Base-by-base conservation (phyloP, 2,888 invertebrate genomes). In the Lampropteryx suffumata region DNA sequence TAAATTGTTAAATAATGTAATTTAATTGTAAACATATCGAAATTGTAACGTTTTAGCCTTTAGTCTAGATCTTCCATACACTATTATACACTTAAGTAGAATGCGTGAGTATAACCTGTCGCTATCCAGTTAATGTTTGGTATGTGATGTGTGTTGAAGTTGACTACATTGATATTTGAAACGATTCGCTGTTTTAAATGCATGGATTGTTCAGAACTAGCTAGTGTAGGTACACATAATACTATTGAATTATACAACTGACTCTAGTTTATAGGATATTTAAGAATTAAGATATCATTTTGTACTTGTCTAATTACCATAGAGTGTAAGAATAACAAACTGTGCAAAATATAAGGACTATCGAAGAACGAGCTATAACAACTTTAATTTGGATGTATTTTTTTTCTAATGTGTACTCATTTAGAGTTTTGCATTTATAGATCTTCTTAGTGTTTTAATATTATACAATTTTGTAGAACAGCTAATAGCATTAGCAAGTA, bases 301-400 rank as follows among this genome's bases (percentile, higher is more conserved):
- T 90, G 86, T 90, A 90, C 90, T 89, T 86, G 89, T 88, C 82
- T 88, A 84, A 87, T 84, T 85, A 88, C 87, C 87, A 82, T 87
- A 89, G 84, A 32, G 63, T 69, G 47, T 89, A 89, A 88, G 89
- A 72, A 84, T 89, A 88, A 88, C 88, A 84, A 88, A 82, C 79
- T 81, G 74, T 86, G 80, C 88, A 84, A 82, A 84, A 76, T 77
- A 72, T 83, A 84, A 76, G 80, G 75, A 80, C 75, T 79, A 76
- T 67, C 82, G 79, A 86, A 86, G 81, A 87, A 84, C 73, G 86
- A 88, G 84, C 88, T 87, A 81, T 76, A 79, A 75, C 68, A 73
- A 71, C 67, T 75, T 80, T 84, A 63, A 72, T 87, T 87, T 84
- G 80, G 84, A 88, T 84, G 84, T 84, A 83, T 84, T 84, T 87